A percentile compares a stretch with the other conserved stretches of the same genome.
phyloP scores from a whole-genome alignment of 2,113 vertebrate genomes.

The Rynchops niger region DNA sequence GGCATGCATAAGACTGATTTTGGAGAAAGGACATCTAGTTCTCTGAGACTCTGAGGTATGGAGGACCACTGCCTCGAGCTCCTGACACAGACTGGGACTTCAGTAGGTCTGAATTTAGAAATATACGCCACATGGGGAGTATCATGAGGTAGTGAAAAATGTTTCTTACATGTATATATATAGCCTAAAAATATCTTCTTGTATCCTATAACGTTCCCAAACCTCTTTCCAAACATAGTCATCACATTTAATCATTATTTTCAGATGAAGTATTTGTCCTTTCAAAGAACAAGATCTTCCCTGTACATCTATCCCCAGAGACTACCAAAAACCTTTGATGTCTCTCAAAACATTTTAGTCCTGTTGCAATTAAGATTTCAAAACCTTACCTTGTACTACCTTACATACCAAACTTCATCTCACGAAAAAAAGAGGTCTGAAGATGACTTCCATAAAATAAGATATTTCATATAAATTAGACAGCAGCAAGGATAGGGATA shows the following conservation, averaged over 20 bases:
- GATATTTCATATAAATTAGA: not conserved
- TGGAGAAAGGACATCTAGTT: not conserved
- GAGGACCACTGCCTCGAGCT: not conserved
- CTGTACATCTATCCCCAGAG: not conserved
- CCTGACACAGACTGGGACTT: not conserved
- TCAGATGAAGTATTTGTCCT: not conserved
- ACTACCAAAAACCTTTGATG: not conserved
- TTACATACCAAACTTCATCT: not conserved
- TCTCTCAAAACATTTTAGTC: not conserved
- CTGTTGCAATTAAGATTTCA: not conserved
- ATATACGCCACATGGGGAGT: not conserved
- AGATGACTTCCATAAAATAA: not conserved
- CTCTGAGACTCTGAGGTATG: not conserved
- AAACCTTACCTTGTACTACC: not conserved
- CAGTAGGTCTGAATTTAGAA: not conserved
- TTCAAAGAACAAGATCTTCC: not conserved
- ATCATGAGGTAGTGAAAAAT: not conserved
- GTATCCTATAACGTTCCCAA: not conserved
- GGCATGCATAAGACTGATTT: not conserved
- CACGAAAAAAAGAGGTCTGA: not conserved
- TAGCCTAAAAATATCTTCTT: not conserved
- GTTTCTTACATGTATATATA: not conserved
- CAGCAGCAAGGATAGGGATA: not conserved
- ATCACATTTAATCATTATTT: not conserved
- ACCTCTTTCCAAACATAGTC: not conserved